Percentiles rank a stretch among this genome's conserved stretches.
These are phyloP conservation scores for Drosophila eohydei DNA, from an alignment of 2,888 invertebrate species.

Conservation along the genomic window DNA sequence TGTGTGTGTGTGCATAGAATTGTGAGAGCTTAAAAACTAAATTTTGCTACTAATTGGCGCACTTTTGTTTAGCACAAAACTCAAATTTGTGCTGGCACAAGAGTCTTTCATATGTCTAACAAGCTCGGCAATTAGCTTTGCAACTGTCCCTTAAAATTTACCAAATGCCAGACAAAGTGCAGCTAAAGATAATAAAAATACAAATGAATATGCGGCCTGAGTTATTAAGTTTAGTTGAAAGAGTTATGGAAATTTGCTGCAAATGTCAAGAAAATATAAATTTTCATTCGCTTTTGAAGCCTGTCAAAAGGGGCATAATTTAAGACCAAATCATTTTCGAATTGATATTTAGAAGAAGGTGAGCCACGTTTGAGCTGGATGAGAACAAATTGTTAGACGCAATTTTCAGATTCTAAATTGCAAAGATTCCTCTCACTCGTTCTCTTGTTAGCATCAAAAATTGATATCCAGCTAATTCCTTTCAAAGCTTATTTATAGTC, in stretches of 20 bases:
- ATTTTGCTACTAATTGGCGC: conserved; percentile 79
- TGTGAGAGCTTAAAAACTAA: conserved; percentile 71
- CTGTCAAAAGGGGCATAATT: fast-evolving
- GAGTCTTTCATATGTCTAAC: conserved; percentile 67
- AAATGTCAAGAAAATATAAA: neutral
- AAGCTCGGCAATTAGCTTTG: conserved; percentile 74
- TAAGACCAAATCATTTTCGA: neutral
- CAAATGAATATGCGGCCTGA: conserved; percentile 11
- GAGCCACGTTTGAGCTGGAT: neutral
- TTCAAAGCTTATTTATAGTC: neutral
- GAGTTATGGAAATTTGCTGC: neutral
- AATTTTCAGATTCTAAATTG: neutral
- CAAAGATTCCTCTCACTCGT: neutral
- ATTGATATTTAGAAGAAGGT: neutral
- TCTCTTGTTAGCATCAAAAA: neutral
- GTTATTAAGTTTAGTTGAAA: conserved; percentile 11
- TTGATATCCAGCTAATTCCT: conserved; percentile 1
- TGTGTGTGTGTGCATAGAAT: conserved; percentile 25
- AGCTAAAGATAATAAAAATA: conserved; percentile 8
- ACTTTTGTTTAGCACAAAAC: conserved; percentile 74
- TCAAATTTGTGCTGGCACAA: conserved; percentile 32
- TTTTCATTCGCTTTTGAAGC: neutral
- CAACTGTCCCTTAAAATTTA: conserved; percentile 38
- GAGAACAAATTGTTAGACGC: neutral
- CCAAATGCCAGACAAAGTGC: conserved; percentile 14